These are phyloP conservation scores for Propithecus perrieri DNA, from an alignment of 2,797 vertebrate species.

Conservation along the genomic window DNA sequence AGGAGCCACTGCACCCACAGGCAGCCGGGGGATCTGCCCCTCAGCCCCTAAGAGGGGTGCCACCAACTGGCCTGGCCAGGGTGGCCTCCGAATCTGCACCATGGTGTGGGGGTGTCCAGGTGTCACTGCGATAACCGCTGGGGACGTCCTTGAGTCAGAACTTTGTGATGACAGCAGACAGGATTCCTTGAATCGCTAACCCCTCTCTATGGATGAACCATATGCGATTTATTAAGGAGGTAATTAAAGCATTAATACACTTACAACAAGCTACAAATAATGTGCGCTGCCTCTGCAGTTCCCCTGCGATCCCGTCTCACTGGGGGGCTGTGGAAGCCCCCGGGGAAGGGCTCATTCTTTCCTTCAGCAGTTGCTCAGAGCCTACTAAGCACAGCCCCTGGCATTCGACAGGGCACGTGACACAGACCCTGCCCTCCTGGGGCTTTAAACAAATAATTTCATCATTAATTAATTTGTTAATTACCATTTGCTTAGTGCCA, in stretches of 20 bases:
- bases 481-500: background rate
- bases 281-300: background rate
- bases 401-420: background rate
- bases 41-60: fast-evolving
- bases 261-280: constrained; percentile 52
- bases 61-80: background rate
- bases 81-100: background rate
- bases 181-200: background rate
- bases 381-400: background rate
- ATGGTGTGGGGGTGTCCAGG: too few relatives aligned
- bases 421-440: background rate
- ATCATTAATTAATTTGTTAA: background rate
- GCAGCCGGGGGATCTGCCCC: background rate
- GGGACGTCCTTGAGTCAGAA: background rate
- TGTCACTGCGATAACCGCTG: background rate
- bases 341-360: background rate
- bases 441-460: constrained; percentile 6
- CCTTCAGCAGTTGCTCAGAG: background rate
- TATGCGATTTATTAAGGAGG: constrained; percentile 43
- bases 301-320: background rate
- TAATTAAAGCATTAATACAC: constrained; percentile 45
- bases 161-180: background rate
- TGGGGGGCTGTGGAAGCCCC: background rate
- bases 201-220: background rate
- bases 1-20: fast-evolving